Evolutionary conservation across 2,797 vertebrate species (phyloP), one percentile per base, ranked within the genome.

Genomic region (Molossus alvarezi): DNA sequence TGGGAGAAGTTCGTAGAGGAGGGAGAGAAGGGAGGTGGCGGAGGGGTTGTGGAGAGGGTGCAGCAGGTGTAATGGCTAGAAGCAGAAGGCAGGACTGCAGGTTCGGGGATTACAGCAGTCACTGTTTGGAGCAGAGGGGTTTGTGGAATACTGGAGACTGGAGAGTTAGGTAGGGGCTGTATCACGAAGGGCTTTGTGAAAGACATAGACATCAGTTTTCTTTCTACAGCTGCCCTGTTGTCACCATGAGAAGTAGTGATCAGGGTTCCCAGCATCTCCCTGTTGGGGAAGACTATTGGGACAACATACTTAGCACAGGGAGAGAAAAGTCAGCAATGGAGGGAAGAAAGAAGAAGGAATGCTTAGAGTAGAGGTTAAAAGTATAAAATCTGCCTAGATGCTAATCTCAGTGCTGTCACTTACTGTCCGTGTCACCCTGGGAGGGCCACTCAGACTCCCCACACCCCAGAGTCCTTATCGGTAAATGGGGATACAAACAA

Each of bases 401-500:
- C 88, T 95, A 73, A 90, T 71, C 65, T 90, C 37, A 45, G 64
- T n/a, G 87, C 51, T 92, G 20, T 76, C 41, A 15, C 48, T 48
- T 58, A 48, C 21, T 33, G 3, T 33, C 53, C 62, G 20, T 73
- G 83, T 77, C 27, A 76, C 53, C n/a, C 1, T 81, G 21, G 55
- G 33, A 51, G 94, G 33, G 17, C 64, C 51, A 29, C 92, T 90
- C 55, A 41, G 20, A 20, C 11, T 79, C 33, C 65, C 41, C 18
- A 18, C 37, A 67, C 18, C 27, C 65, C 4, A 3, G 48, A 14
- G 11, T 60, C 25, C 12, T 69, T 88, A 58, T 82, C 88, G 67
- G 57, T 64, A 84, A 88, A 82, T 60, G 33, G 17, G 41, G 20
- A 65, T 91, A 80, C 95, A 76, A 72, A 33, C 12, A 91, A 88